Conservation (phyloP, 2,797 vertebrate genomes). For the Characodon lateralis region DNA sequence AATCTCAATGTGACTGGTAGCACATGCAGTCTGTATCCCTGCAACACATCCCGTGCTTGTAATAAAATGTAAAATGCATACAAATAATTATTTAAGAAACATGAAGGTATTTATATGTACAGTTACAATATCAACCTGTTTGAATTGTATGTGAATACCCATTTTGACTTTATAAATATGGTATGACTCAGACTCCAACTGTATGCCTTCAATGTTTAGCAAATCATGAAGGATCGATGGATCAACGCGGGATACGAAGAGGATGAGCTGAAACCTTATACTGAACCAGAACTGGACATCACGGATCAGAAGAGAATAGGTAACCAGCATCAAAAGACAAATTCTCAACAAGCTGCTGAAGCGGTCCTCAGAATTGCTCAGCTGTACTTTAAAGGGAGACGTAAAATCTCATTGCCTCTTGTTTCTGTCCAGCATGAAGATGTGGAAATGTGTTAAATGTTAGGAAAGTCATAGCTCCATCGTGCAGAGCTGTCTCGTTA, state of each 20-base stretch:
- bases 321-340: slow-evolving; percentile 51
- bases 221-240: slow-evolving; percentile 99
- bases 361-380: too few relatives aligned
- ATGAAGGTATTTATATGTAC: background rate
- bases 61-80: too few relatives aligned
- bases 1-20: background rate
- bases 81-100: background rate
- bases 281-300: slow-evolving; percentile 95
- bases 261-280: slow-evolving; percentile 96
- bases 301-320: slow-evolving; percentile 98
- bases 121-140: background rate
- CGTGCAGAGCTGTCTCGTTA: background rate
- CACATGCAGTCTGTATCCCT: background rate
- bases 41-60: background rate
- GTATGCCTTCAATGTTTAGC: slow-evolving; percentile 74
- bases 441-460: background rate
- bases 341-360: background rate
- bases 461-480: background rate
- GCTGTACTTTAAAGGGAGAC: background rate
- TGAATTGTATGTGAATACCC: background rate
- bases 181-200: background rate
- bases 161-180: background rate
- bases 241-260: slow-evolving; percentile 97
- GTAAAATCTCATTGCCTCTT: background rate
- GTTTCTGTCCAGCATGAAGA: background rate